These are phyloP conservation scores for Stegastes partitus DNA, from an alignment of 2,113 vertebrate species.

Conservation along the genomic window DNA sequence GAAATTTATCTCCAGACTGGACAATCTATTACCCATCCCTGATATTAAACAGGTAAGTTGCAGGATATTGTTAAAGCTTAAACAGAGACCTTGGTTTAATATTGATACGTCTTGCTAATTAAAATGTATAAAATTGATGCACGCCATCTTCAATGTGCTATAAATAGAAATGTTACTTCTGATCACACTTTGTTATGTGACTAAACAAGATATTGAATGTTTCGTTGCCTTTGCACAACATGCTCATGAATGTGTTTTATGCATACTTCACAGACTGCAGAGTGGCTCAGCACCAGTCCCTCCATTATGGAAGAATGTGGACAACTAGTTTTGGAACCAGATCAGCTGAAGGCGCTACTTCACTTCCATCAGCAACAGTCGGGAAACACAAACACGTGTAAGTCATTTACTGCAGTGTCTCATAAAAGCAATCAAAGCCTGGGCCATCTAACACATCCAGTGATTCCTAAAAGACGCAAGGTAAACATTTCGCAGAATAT, in stretches of 20 bases:
- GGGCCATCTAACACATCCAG: too few species aligned
- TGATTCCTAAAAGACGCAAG: not conserved
- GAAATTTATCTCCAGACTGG: conserved; percentile 61
- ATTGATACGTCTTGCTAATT: too few species aligned
- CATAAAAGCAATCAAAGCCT: not conserved
- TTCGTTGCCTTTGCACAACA: not conserved
- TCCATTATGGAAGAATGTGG: conserved; percentile 39
- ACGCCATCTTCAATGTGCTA: too few species aligned
- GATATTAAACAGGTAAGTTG: conserved; percentile 53
- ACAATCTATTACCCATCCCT: conserved; percentile 48
- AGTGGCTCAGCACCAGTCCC: conserved; percentile 37
- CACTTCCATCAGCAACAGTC: conserved; percentile 44
- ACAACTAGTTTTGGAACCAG: conserved; percentile 33
- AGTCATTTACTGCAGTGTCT: not conserved
- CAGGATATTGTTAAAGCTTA: not conserved
- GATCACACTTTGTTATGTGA: too few species aligned
- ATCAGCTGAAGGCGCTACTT: conserved; percentile 37
- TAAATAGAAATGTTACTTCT: too few species aligned
- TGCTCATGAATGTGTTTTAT: not conserved
- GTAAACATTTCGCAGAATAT: too few species aligned
- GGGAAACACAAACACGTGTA: conserved; percentile 11
- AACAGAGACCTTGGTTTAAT: not conserved
- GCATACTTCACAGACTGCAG: conserved; percentile 34
- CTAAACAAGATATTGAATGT: not conserved
- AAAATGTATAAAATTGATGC: too few species aligned